Evolutionary conservation across 1,140 invertebrate genomes (phyloP).

Genomic region (Subanguina moxae): DNA sequence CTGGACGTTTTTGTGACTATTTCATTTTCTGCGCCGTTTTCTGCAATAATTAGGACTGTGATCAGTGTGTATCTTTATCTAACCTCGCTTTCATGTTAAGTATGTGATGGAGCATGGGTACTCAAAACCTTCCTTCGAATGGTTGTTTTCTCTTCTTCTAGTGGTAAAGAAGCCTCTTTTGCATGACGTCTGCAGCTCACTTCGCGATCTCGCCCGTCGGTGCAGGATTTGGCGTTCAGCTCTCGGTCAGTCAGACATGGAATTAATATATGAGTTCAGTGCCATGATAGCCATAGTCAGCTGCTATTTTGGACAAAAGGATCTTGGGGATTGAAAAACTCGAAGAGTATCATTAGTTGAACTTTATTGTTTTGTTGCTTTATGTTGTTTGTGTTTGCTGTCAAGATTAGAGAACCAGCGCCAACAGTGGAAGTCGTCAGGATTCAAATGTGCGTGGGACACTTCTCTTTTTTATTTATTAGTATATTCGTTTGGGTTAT

Average conservation of each 20-base stretch:
- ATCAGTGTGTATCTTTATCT: too few relatives aligned
- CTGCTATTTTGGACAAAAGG: slow-evolving; percentile 30
- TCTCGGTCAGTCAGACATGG: slow-evolving; percentile 13
- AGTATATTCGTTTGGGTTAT: too few relatives aligned
- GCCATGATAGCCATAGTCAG: slow-evolving; percentile 34
- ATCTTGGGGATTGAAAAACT: slow-evolving; percentile 20
- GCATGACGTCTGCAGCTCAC: slow-evolving; percentile 15
- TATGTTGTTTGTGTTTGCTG: too few relatives aligned
- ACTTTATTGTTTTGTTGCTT: too few relatives aligned
- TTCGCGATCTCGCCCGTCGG: slow-evolving; percentile 22
- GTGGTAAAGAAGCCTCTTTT: slow-evolving; percentile 33
- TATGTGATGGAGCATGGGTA: slow-evolving; percentile 33
- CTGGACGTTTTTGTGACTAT: too few relatives aligned
- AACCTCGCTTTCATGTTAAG: slow-evolving; percentile 24
- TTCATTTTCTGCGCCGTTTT: too few relatives aligned
- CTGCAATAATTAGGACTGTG: too few relatives aligned
- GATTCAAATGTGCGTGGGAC: too few relatives aligned
- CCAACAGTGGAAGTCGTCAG: too few relatives aligned
- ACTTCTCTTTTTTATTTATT: too few relatives aligned
- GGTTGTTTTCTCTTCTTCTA: slow-evolving; percentile 33
- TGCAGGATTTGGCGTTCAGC: slow-evolving; percentile 20
- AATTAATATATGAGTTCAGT: slow-evolving; percentile 28
- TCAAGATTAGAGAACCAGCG: too few relatives aligned
- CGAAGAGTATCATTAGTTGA: too few relatives aligned
- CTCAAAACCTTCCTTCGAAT: slow-evolving; percentile 32